A percentile compares a stretch with the other conserved stretches of the same genome.
phyloP scores from a whole-genome alignment of 2,113 vertebrate species.

The Brachirus orientalis region DNA sequence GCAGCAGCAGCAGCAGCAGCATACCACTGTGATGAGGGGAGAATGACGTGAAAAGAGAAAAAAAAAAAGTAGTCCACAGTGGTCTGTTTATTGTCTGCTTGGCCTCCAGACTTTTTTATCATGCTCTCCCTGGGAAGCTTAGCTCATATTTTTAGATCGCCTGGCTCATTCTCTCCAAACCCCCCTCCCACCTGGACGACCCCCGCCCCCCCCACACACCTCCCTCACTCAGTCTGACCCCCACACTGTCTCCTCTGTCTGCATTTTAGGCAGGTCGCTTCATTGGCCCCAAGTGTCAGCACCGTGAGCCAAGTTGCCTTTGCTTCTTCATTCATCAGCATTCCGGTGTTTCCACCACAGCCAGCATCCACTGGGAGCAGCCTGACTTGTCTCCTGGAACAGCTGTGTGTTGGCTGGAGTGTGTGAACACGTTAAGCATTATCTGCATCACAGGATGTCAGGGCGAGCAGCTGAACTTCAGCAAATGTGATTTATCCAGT shows the following conservation, averaged over 20 bases:
- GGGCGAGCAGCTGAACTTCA: slow-evolving; percentile 20
- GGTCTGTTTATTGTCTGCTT: slow-evolving; percentile 47
- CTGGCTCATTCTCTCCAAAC: slow-evolving; percentile 19
- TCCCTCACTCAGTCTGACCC: background rate
- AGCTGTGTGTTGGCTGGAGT: too few relatives aligned
- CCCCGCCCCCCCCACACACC: too few relatives aligned
- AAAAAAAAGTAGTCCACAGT: slow-evolving; percentile 45
- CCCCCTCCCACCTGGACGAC: slow-evolving; percentile 1
- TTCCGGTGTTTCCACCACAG: slow-evolving; percentile 39
- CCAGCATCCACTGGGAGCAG: slow-evolving; percentile 8
- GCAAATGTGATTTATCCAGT: slow-evolving; percentile 18
- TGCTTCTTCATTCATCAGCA: slow-evolving; percentile 46
- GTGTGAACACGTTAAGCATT: slow-evolving; percentile 7
- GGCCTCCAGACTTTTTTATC: slow-evolving; percentile 46
- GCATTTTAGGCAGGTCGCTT: slow-evolving; percentile 26
- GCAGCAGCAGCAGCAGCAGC: slow-evolving; percentile 17
- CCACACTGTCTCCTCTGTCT: slow-evolving; percentile 21
- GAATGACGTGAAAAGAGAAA: too few relatives aligned
- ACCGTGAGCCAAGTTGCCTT: slow-evolving; percentile 8
- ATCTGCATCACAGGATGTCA: slow-evolving; percentile 29
- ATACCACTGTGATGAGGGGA: slow-evolving; percentile 71
- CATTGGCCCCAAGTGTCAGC: slow-evolving; percentile 42
- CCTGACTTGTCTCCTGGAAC: slow-evolving; percentile 42
- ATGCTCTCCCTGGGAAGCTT: slow-evolving; percentile 51
- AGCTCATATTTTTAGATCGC: slow-evolving; percentile 63